Conservation (phyloP, 2,888 invertebrate genomes). For the Resseliella maxima region DNA sequence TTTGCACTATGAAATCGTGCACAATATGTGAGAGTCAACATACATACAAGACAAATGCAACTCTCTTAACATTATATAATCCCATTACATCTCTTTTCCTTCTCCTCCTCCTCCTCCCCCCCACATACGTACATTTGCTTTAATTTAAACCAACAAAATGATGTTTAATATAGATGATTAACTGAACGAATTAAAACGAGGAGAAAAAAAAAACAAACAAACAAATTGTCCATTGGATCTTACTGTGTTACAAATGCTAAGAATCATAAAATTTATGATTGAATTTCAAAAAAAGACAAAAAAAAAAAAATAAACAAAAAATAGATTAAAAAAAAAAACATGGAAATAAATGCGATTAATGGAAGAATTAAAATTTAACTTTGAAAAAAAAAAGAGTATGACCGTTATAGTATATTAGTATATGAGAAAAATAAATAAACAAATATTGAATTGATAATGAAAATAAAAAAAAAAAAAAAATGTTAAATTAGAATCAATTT, state of each 20-base stretch:
- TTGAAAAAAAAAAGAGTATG: not conserved
- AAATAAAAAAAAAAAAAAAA: too few species aligned
- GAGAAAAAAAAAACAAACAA: not conserved
- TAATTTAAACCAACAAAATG: not conserved
- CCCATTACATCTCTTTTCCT: slow-evolving; percentile 1
- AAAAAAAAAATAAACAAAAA: not conserved
- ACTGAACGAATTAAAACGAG: not conserved
- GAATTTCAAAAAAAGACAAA: not conserved
- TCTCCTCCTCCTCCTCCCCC: slow-evolving; percentile 1
- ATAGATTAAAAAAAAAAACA: not conserved
- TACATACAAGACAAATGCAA: slow-evolving; percentile 22
- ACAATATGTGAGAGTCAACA: slow-evolving; percentile 19
- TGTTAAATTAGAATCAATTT: slow-evolving; percentile 51
- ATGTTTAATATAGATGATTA: not conserved
- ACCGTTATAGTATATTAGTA: not conserved
- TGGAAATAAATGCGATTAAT: not conserved
- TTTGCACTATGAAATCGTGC: slow-evolving; percentile 41
- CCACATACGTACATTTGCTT: slow-evolving; percentile 23
- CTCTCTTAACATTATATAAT: slow-evolving; percentile 38
- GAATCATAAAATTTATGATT: slow-evolving; percentile 15
- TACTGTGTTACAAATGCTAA: slow-evolving; percentile 14
- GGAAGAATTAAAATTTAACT: not conserved
- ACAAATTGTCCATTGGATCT: slow-evolving; percentile 21
- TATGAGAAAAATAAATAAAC: not conserved
- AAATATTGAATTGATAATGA: slow-evolving; percentile 30